phyloP scores from a whole-genome alignment of 1,140 invertebrate species.

The Drosophila bifasciata region DNA sequence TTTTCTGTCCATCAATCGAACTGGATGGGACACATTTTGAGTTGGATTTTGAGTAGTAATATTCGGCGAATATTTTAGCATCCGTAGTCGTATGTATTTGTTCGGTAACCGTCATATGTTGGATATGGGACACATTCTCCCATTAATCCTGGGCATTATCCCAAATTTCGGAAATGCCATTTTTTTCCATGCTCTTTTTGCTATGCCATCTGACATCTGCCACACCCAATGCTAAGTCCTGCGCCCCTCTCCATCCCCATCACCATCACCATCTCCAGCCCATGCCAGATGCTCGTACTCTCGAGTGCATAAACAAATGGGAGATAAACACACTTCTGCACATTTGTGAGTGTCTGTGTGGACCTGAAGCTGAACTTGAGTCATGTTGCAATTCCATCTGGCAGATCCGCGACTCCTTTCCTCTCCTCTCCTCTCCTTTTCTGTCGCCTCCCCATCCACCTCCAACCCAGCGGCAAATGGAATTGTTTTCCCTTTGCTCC shows the following conservation, averaged over 20 bases:
- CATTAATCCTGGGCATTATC: conserved; percentile 40
- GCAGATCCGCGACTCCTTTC: conserved; percentile 36
- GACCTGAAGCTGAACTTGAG: conserved; percentile 25
- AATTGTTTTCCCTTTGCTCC: conserved; percentile 62
- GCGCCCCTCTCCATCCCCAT: conserved; percentile 7
- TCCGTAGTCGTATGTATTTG: not conserved
- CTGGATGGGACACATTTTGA: not conserved
- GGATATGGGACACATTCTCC: conserved; percentile 21
- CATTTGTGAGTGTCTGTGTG: not conserved
- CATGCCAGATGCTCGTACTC: not conserved
- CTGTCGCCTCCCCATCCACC: too few species aligned
- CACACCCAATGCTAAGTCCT: conserved; percentile 42
- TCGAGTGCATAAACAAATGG: conserved; percentile 61
- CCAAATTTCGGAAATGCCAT: conserved; percentile 60
- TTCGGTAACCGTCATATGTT: conserved; percentile 7
- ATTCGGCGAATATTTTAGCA: conserved; percentile 14
- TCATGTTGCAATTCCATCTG: conserved; percentile 48
- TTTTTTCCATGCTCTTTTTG: conserved; percentile 37
- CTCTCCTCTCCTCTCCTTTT: conserved; percentile 12
- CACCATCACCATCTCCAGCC: conserved; percentile 3
- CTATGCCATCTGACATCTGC: conserved; percentile 18
- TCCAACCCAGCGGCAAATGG: conserved; percentile 41
- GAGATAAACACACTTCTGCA: conserved; percentile 51
- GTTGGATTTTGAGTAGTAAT: conserved; percentile 12
- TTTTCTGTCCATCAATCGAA: too few species aligned